Evolutionary conservation across 2,888 invertebrate genomes (phyloP), one percentile per base, ranked within the genome.

Genomic region (Pemphredon lugubris): DNA sequence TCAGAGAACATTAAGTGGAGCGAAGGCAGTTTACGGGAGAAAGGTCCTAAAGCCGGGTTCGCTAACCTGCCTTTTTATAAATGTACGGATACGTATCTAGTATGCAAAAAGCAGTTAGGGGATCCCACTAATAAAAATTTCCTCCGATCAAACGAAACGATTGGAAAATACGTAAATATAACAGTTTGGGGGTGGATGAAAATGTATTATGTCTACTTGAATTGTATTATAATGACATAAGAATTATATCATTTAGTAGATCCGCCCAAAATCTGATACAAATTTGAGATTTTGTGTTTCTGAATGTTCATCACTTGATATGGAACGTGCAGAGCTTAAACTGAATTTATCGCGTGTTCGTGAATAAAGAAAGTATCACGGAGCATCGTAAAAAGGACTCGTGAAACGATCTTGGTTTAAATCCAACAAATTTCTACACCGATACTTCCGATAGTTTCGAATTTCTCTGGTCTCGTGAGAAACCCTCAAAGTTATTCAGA

Each of bases 1-100:
- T 45, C 39, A 67, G 47, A 21, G 48, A 42, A 44, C 59, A 63
- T 45, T 60, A 74, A 77, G 73, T 73, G 64, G 75, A 73, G 66
- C 73, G 77, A 75, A 71, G 57, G 70, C 72, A 73, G 61, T 74
- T 75, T 72, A 48, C 66, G 48, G 72, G 81, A 79, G 84, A 84
- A 83, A 84, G 83, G 75, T 79, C 78, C 73, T 74, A 70, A 75
- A 77, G 76, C 66, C 47, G 73, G 61, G 83, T 81, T 83, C 81
- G 55, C 61, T 75, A 81, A 63, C 81, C 83, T 77, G 71, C 18
- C 48, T 45, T 51, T n/a, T n/a, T 21, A 20, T 45, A 40, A 30
- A 45, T 23, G 37, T 37, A 60, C 39, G 23, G 48, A 20, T 37
- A 16, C 16, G 3, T 7, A 26, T 44, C 20, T 21, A 26, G 34